These are phyloP conservation scores for Scortum barcoo DNA, from an alignment of 2,113 vertebrate genomes.

Conservation along the genomic window DNA sequence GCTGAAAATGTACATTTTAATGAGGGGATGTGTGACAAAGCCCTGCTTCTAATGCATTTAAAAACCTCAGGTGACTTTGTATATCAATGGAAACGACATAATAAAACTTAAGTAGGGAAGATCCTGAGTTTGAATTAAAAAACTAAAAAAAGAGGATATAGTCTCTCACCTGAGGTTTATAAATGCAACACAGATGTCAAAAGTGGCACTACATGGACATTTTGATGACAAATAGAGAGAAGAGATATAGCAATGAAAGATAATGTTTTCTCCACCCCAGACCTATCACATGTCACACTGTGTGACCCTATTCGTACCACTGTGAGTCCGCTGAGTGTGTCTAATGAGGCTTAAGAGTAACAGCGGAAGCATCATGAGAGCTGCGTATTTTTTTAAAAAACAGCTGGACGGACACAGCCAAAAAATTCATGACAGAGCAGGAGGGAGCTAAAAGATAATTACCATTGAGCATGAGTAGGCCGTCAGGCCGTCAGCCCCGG, in stretches of 20 bases:
- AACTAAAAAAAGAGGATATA: neutral
- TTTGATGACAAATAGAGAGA: neutral
- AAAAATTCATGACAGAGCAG: slow-evolving; percentile 15
- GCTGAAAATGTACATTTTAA: slow-evolving; percentile 25
- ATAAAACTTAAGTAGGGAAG: neutral
- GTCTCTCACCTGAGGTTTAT: neutral
- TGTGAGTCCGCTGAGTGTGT: slow-evolving; percentile 1
- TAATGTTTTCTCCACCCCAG: neutral
- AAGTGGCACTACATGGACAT: too few species aligned
- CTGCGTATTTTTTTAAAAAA: neutral
- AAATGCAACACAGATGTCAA: neutral
- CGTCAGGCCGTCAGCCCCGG: slow-evolving; percentile 96
- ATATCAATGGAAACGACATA: slow-evolving; percentile 18
- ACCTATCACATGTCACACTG: neutral
- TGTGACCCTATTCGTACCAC: neutral
- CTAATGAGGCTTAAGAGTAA: slow-evolving; percentile 26
- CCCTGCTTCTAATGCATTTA: slow-evolving; percentile 9
- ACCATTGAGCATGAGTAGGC: slow-evolving; percentile 99
- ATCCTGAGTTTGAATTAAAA: neutral
- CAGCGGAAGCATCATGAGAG: slow-evolving; percentile 31
- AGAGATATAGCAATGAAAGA: too few species aligned
- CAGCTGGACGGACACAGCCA: neutral
- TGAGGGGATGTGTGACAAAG: neutral
- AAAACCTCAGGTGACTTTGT: slow-evolving; percentile 35
- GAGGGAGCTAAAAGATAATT: slow-evolving; percentile 81